These are phyloP conservation scores for Teleiodes luculella DNA, from an alignment of 2,888 invertebrate genomes.

Conservation along the genomic window DNA sequence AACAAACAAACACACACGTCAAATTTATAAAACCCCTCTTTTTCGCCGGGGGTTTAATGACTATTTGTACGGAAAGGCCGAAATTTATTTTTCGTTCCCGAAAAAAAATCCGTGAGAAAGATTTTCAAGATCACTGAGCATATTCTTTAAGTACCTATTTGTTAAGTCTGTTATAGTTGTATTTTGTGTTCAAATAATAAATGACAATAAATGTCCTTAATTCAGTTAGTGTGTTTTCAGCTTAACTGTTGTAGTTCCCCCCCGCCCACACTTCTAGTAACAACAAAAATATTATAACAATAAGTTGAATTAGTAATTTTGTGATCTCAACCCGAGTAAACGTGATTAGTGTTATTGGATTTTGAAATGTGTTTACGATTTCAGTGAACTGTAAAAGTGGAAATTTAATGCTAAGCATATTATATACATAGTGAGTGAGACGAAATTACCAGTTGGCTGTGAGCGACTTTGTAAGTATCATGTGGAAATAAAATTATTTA, in stretches of 20 bases:
- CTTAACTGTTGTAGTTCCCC: constrained; percentile 18
- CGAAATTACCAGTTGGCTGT: too few species aligned
- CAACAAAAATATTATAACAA: neutral
- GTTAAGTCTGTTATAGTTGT: too few species aligned
- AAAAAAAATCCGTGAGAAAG: too few species aligned
- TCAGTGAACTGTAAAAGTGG: neutral
- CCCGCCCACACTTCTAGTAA: neutral
- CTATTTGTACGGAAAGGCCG: too few species aligned
- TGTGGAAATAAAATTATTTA: neutral
- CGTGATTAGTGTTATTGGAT: constrained; percentile 29
- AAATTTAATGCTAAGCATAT: neutral
- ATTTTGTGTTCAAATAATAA: too few species aligned
- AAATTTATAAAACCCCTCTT: too few species aligned
- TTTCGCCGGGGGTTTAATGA: too few species aligned
- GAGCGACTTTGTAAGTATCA: too few species aligned
- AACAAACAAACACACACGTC: too few species aligned
- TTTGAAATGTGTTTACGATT: constrained; percentile 7
- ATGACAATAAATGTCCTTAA: neutral
- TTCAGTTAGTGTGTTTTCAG: neutral
- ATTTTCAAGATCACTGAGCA: too few species aligned
- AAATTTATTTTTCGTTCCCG: too few species aligned
- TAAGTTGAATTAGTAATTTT: constrained; percentile 22
- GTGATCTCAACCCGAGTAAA: constrained; percentile 33
- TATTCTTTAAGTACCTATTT: too few species aligned
- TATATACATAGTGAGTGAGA: neutral